Conservation (phyloP, 2,888 invertebrate genomes). For the Drosophila testacea region DNA sequence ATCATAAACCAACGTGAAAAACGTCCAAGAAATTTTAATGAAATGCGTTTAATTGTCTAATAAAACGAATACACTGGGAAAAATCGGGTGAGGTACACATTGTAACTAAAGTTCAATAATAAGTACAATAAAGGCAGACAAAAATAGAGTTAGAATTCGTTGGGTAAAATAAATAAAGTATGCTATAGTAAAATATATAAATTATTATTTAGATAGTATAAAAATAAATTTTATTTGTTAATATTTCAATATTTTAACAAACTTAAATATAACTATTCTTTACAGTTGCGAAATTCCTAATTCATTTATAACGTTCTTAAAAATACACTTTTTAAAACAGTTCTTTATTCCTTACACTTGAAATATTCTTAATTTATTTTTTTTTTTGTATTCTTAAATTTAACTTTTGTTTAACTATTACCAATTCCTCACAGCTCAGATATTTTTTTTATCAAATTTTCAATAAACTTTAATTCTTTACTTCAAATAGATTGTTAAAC, state of each 20-base stretch:
- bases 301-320: no score
- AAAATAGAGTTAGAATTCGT: no score
- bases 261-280: not conserved
- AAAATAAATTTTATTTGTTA: not conserved
- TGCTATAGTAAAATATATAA: not conserved
- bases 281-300: not conserved
- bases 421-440: not conserved
- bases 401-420: no score
- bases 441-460: not conserved
- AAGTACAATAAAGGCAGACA: no score
- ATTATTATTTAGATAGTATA: not conserved
- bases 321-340: no score
- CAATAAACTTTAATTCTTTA: not conserved
- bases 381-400: no score
- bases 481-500: not conserved
- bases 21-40: constrained; percentile 63
- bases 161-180: no score
- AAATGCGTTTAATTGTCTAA: constrained; percentile 68
- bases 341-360: no score
- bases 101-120: no score
- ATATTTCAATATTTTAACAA: not conserved
- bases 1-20: constrained; percentile 47
- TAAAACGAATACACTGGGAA: constrained; percentile 42
- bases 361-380: no score
- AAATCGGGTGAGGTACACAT: constrained; percentile 9